Percentiles rank a stretch among this genome's conserved stretches.
These are phyloP conservation scores for Homarus americanus DNA, from an alignment of 1,140 invertebrate genomes.

Conservation along the genomic window DNA sequence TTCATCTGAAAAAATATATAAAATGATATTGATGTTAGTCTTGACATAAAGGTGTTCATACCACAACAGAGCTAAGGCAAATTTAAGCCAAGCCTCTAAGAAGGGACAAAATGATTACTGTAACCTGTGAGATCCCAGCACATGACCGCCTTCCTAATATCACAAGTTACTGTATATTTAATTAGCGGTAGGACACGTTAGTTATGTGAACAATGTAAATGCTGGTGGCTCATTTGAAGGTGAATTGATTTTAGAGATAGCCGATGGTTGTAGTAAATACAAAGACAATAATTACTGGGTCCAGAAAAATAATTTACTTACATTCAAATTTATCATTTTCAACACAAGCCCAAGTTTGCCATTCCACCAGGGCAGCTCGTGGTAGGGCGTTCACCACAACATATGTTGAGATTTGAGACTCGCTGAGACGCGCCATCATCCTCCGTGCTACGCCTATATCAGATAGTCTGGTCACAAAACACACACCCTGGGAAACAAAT, in stretches of 20 bases:
- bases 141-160: no score
- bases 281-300: no score
- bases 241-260: no score
- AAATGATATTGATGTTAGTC: neutral
- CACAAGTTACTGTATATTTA: no score
- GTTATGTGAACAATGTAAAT: no score
- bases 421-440: constrained; percentile 88
- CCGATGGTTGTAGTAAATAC: no score
- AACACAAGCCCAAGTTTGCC: constrained; percentile 93
- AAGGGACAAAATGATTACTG: no score
- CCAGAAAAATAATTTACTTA: constrained; percentile 79
- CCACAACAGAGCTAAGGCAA: neutral
- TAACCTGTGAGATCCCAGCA: no score
- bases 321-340: constrained; percentile 92
- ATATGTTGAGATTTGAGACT: constrained; percentile 82
- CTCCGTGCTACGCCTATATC: constrained; percentile 86
- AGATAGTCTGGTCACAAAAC: constrained; percentile 86
- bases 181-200: no score
- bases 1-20: constrained; percentile 41
- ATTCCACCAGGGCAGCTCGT: constrained; percentile 89
- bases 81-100: neutral
- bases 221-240: no score
- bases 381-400: constrained; percentile 90
- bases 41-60: neutral
- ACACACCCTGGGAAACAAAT: constrained; percentile 83